A percentile compares a stretch with the other conserved stretches of the same genome.
Evolutionary conservation across 2,888 invertebrate genomes (phyloP).

Genomic region (Julus scandinavius): DNA sequence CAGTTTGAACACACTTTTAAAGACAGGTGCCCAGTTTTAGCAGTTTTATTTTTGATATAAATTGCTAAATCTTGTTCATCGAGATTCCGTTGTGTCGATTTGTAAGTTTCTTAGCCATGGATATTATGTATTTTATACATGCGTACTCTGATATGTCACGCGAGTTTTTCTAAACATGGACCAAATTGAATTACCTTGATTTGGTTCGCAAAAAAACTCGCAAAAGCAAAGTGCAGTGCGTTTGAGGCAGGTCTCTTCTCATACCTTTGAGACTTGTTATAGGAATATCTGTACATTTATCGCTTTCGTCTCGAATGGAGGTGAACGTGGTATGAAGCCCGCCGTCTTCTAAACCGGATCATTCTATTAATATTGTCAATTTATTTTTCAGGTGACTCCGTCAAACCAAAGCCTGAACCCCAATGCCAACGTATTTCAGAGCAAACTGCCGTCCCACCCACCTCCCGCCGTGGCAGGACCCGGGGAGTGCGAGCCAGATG

Average conservation of each 20-base stretch:
- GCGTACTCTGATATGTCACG: too few species aligned
- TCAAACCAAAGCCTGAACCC: conserved; percentile 64
- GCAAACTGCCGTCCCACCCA: conserved; percentile 62
- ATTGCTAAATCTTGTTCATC: too few species aligned
- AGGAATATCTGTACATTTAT: neutral
- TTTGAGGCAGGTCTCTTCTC: neutral
- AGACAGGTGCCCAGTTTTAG: too few species aligned
- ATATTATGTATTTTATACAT: too few species aligned
- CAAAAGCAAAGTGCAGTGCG: neutral
- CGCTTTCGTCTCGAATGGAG: neutral
- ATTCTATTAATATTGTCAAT: conserved; percentile 52
- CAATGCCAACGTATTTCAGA: conserved; percentile 66
- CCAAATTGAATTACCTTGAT: too few species aligned
- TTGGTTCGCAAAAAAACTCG: neutral
- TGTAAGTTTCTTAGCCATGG: too few species aligned
- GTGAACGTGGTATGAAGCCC: neutral
- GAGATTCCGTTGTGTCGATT: too few species aligned
- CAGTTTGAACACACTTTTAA: too few species aligned
- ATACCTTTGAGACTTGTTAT: neutral
- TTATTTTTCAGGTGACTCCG: conserved; percentile 64
- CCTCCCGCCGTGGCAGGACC: neutral
- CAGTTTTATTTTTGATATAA: too few species aligned
- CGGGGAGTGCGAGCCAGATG: neutral
- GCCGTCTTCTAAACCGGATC: neutral
- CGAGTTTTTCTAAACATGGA: too few species aligned